A percentile compares a stretch with the other conserved stretches of the same genome.
These are phyloP conservation scores for Polyommatus iphigenia DNA, from an alignment of 2,888 invertebrate species.

Conservation along the genomic window DNA sequence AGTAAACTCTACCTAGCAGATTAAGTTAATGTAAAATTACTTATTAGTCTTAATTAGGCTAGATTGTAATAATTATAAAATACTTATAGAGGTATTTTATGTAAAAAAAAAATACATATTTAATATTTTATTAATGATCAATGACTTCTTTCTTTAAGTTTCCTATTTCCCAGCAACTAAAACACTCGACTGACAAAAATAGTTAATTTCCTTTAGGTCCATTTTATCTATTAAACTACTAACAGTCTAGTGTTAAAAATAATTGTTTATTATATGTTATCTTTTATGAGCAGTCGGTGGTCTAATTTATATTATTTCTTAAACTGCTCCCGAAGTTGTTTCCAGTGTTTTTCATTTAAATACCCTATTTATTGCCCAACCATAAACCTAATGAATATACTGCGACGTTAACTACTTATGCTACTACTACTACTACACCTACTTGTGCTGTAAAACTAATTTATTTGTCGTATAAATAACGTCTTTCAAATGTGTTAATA, in stretches of 20 bases:
- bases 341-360: not conserved
- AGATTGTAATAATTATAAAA: too few species aligned
- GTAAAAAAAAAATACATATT: too few species aligned
- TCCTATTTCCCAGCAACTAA: not conserved
- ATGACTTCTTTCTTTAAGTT: not conserved
- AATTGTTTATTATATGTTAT: not conserved
- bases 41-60: too few species aligned
- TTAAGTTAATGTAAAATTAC: too few species aligned
- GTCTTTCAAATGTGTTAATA: conserved; percentile 18
- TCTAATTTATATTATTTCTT: not conserved
- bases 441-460: conserved; percentile 26
- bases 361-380: not conserved
- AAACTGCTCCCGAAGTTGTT: not conserved
- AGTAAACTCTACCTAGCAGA: too few species aligned
- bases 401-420: not conserved
- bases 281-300: not conserved
- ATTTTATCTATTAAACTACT: not conserved
- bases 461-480: conserved; percentile 16
- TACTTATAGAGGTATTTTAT: too few species aligned
- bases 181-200: not conserved
- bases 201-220: not conserved
- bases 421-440: too few species aligned
- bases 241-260: not conserved
- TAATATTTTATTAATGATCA: too few species aligned
- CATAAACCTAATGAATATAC: conserved; percentile 23